Evolutionary conservation across 1,140 invertebrate genomes (phyloP), one percentile per base, ranked within the genome.

Genomic region (Pachypeltis micranthus): DNA sequence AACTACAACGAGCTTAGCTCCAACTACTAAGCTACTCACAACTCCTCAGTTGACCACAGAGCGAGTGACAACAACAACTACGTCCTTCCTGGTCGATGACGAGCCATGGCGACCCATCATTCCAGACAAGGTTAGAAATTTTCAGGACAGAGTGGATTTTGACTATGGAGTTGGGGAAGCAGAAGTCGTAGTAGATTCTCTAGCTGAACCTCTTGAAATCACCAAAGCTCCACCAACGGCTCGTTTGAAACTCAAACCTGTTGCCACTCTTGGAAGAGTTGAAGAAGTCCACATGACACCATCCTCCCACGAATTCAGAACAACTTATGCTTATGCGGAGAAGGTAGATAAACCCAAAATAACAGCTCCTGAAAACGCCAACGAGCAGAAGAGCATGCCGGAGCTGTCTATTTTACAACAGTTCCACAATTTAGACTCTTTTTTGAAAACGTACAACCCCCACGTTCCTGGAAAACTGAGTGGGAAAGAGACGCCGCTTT

Each of bases 361-460:
- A 14, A 51, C 23, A 4, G 21, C 57, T 1, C 27, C 51, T 14
- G 19, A 21, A 24, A 24, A 51, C 16, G 39, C 59, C 2, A 29
- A 26, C 19, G 63, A 59, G 1, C 51, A 63, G 26, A 63, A 63
- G 44, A 59, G 27, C 21, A 28, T 65, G 34, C 67, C 68, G 51
- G 66, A 66, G 19, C 61, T 67, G 28, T 63, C 68, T 0, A 66
- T 67, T 19, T 24, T 69, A n/a, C 57, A 67, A 55, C 62, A 67
- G 44, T 67, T 69, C 34, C 64, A 66, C 51, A 56, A 67, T 54
- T 51, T 69, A 26, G 68, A 69, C 29, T 16, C 62, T 1, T 39
- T 67, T 26, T 51, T 69, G 24, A 66, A 77, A 68, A 72, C 75
- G 3, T 61, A 65, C 44, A 44, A 31, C 2, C 44, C 61, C 21